These are phyloP conservation scores for Halocaridina rubra DNA, from an alignment of 2,888 invertebrate species.

Conservation along the genomic window DNA sequence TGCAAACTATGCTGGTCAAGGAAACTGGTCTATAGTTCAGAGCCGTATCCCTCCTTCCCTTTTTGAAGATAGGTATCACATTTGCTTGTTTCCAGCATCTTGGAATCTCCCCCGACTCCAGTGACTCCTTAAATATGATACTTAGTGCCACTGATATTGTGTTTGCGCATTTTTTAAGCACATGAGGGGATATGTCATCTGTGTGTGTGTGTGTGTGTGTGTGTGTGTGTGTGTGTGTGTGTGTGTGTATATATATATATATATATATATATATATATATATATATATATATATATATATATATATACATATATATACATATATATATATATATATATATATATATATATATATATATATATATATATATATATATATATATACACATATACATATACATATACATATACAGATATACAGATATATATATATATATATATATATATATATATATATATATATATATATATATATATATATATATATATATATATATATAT, in stretches of 20 bases:
- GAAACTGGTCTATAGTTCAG: too few species aligned
- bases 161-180: too few species aligned
- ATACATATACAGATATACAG: neutral
- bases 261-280: slow-evolving; percentile 6
- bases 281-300: neutral
- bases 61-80: too few species aligned
- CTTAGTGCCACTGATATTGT: too few species aligned
- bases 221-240: too few species aligned
- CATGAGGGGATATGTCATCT: too few species aligned
- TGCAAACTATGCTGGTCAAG: too few species aligned
- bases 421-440: slow-evolving; percentile 28
- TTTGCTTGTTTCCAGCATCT: too few species aligned
- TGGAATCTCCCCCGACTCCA: too few species aligned
- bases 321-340: neutral
- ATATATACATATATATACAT: neutral
- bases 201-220: too few species aligned
- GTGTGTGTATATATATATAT: neutral
- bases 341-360: neutral
- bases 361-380: neutral
- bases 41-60: too few species aligned
- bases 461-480: slow-evolving; percentile 24
- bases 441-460: slow-evolving; percentile 7
- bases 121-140: too few species aligned
- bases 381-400: neutral
- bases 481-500: slow-evolving; percentile 1